phyloP scores from a whole-genome alignment of 2,113 vertebrate species.

The Pterophyllum scalare region DNA sequence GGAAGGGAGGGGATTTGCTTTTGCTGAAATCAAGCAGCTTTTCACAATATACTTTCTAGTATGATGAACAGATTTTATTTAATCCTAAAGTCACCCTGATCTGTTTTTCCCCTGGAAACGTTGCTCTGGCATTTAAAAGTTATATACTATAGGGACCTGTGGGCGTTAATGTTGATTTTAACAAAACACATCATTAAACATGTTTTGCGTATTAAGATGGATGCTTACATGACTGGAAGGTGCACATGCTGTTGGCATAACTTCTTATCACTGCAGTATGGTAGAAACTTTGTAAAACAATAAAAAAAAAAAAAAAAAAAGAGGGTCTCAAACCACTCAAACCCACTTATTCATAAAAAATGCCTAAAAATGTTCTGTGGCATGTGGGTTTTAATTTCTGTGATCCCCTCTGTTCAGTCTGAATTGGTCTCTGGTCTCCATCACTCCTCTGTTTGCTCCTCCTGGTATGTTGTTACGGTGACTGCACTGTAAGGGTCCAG shows the following conservation, averaged over 20 bases:
- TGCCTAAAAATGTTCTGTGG: not conserved
- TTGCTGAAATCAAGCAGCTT: not conserved
- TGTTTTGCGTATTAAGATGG: not conserved
- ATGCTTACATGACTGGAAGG: slow-evolving; percentile 29
- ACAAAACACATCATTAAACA: not conserved
- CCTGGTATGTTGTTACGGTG: slow-evolving; percentile 75
- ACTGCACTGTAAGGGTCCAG: slow-evolving; percentile 82
- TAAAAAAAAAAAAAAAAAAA: not conserved
- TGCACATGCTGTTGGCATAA: not conserved
- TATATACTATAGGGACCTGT: not conserved
- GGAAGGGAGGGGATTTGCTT: not conserved
- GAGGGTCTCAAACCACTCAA: not conserved
- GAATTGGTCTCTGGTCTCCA: not conserved
- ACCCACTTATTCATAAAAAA: not conserved
- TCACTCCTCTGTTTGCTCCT: slow-evolving; percentile 73
- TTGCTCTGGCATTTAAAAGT: not conserved
- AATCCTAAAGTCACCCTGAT: not conserved
- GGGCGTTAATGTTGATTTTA: not conserved
- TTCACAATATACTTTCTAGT: not conserved
- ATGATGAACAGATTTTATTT: not conserved
- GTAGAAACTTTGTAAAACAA: not conserved
- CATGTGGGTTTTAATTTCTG: not conserved
- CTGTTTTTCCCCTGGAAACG: not conserved
- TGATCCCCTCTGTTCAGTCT: not conserved
- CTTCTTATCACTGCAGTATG: not conserved